These are phyloP conservation scores for Diorhabda carinulata DNA, from an alignment of 1,140 invertebrate genomes.

Conservation along the genomic window DNA sequence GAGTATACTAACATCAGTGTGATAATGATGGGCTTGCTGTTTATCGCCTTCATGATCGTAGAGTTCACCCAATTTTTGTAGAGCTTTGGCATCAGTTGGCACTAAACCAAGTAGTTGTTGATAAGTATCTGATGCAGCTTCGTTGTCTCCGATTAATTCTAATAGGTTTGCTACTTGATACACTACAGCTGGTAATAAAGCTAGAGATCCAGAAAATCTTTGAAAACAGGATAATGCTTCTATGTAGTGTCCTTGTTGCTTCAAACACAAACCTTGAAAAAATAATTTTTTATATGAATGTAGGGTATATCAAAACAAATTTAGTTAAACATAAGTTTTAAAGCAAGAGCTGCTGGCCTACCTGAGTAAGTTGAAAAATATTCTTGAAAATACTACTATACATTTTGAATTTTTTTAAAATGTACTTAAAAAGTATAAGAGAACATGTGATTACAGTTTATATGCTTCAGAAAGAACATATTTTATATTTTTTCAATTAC, in stretches of 20 bases:
- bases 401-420: no score
- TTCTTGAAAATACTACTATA: no score
- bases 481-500: slow-evolving; percentile 44
- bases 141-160: slow-evolving; percentile 68
- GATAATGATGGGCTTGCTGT: slow-evolving; percentile 89
- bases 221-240: slow-evolving; percentile 78
- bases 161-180: slow-evolving; percentile 83
- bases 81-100: slow-evolving; percentile 77
- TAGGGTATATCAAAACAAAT: no score
- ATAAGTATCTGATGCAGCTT: slow-evolving; percentile 79
- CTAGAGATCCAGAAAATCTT: slow-evolving; percentile 56
- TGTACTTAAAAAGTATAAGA: no score
- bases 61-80: slow-evolving; percentile 80
- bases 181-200: slow-evolving; percentile 71
- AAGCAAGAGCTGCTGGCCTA: no score
- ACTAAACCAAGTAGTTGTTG: slow-evolving; percentile 80
- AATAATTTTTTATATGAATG: background rate
- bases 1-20: slow-evolving; percentile 69
- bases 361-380: no score
- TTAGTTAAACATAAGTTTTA: no score
- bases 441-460: no score
- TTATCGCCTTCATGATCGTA: slow-evolving; percentile 84
- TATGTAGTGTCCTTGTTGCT: slow-evolving; percentile 65
- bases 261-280: slow-evolving; percentile 64
- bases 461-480: no score